phyloP scores from a whole-genome alignment of 2,797 vertebrate species.

The Lophura swinhoii region DNA sequence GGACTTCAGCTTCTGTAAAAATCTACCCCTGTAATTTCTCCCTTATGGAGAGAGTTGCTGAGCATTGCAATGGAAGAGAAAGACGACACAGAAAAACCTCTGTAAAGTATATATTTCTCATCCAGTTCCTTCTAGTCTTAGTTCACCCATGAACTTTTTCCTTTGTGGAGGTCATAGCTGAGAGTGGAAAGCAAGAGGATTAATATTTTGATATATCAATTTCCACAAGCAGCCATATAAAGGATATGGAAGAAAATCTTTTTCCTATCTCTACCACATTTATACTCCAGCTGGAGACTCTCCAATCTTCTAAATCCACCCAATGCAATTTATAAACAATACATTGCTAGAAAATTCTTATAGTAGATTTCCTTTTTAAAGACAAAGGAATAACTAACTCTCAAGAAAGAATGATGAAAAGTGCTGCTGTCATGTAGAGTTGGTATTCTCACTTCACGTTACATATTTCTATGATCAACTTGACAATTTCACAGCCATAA shows the following conservation, averaged over 20 bases:
- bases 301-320: background rate
- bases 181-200: background rate
- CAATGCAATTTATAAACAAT: background rate
- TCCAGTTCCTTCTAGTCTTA: background rate
- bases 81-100: background rate
- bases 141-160: background rate
- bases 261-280: background rate
- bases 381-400: background rate
- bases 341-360: background rate
- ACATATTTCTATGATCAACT: background rate
- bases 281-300: background rate
- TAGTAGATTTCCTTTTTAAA: background rate
- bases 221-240: background rate
- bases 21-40: background rate
- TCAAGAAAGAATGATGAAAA: slow-evolving; percentile 60
- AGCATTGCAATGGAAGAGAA: background rate
- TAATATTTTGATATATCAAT: background rate
- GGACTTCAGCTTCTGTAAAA: background rate
- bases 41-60: background rate
- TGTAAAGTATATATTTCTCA: background rate
- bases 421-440: slow-evolving; percentile 33
- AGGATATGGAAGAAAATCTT: background rate
- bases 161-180: background rate
- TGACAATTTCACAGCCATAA: slow-evolving; percentile 58
- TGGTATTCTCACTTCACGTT: background rate